A percentile compares a stretch with the other conserved stretches of the same genome.
Conservation (phyloP, 2,888 invertebrate genomes). For the Euzophera pinguis region DNA sequence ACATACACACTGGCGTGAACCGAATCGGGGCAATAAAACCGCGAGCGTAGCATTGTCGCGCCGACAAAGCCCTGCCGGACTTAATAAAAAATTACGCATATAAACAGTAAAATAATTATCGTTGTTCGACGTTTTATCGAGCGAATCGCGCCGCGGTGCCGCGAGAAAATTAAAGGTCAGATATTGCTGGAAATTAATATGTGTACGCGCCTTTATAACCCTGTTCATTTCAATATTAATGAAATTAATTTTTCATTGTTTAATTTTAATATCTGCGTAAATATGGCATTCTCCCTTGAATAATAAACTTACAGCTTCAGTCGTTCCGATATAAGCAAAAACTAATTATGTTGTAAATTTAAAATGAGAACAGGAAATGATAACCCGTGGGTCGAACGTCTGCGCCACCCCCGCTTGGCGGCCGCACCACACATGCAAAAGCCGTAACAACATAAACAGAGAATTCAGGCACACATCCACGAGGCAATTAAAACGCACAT, state of each 20-base stretch:
- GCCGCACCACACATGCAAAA: constrained; percentile 42
- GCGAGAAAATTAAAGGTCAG: constrained; percentile 7
- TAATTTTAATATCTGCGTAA: too few relatives aligned
- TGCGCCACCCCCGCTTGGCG: constrained; percentile 45
- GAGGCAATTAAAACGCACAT: constrained; percentile 32
- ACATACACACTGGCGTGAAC: constrained; percentile 34
- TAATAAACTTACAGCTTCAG: constrained; percentile 43
- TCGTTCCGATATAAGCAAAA: constrained; percentile 47
- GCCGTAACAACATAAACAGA: constrained; percentile 24
- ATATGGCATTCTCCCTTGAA: constrained; percentile 20
- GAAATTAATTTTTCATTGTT: neutral
- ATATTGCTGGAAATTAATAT: neutral
- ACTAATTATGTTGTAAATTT: constrained; percentile 70
- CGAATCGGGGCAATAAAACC: constrained; percentile 48
- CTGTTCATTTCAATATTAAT: neutral
- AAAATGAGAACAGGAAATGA: constrained; percentile 78
- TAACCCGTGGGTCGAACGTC: constrained; percentile 73
- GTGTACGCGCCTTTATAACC: neutral
- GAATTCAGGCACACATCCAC: constrained; percentile 25
- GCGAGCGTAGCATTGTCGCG: constrained; percentile 36
- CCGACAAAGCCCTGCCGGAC: constrained; percentile 55
- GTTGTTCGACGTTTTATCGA: constrained; percentile 58
- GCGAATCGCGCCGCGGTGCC: constrained; percentile 30
- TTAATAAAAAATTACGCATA: constrained; percentile 71
- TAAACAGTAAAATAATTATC: constrained; percentile 58